Base-by-base conservation (phyloP, 2,888 invertebrate species). In the Chrysopilus asiliformis region DNA sequence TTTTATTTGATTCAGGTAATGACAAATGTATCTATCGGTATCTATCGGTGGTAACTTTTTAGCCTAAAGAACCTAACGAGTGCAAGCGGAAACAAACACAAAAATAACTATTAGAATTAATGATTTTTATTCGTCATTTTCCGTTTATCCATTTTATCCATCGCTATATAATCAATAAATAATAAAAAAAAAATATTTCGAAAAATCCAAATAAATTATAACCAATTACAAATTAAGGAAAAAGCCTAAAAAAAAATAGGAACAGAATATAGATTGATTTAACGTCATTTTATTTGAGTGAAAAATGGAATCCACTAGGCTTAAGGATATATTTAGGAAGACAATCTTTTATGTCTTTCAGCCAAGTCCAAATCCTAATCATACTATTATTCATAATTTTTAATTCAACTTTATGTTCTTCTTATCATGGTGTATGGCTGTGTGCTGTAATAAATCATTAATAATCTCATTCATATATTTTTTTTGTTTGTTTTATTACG, bases 21-120 rank as follows among this genome's bases (percentile, higher is more conserved):
- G 36, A 37, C 36, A 37, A 37, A 37, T 37, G 36, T 32, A 37
- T n/a, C n/a, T n/a, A n/a, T n/a, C n/a, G n/a, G n/a, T n/a, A n/a
- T n/a, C n/a, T n/a, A n/a, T 37, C 36, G 36, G 36, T 37, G 36
- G 36, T 37, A 37, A 37, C 15, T 32, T 37, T 24, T 30, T 30
- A 37, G 36, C 36, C 25, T 37, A 37, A 37, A 24, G 15, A 14
- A 9, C 10, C 10, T 15, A 29, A 12, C 29, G 29, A 29, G 16
- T 14, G 15, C 29, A 29, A 27, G 8, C 2, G 4, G 5, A 29
- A 29, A 29, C 12, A 26, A 10, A 2, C 24, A 24, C 14, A 26
- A 26, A 26, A 26, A 26, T 10, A 26, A 9, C 24, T 24, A 24
- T 10, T 10, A 27, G 7, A 14, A 14, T 3, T 15, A 29, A 29